Conservation (phyloP, 2,113 vertebrate genomes). For the Mionectes macconnelli region DNA sequence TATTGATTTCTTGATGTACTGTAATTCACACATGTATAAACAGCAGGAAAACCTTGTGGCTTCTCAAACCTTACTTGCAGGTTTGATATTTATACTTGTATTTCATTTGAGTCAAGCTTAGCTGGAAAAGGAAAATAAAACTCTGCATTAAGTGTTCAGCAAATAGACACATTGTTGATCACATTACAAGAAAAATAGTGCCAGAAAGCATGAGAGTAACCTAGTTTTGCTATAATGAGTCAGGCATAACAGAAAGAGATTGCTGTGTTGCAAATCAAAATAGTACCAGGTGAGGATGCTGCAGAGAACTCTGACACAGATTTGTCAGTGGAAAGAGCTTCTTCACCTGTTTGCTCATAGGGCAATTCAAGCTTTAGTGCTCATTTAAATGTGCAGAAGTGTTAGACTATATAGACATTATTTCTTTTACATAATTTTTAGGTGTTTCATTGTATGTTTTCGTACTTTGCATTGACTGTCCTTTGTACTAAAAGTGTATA, state of each 20-base stretch:
- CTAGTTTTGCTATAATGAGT: neutral
- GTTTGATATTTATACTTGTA: conserved; percentile 24
- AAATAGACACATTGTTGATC: neutral
- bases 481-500: neutral
- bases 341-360: neutral
- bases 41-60: conserved; percentile 52
- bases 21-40: conserved; percentile 69
- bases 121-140: conserved; percentile 1
- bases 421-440: neutral
- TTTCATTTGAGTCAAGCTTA: neutral
- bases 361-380: neutral
- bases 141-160: neutral
- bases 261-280: neutral
- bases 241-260: neutral
- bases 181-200: neutral
- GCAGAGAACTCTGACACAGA: neutral
- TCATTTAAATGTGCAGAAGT: neutral
- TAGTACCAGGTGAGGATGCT: neutral
- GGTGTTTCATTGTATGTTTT: neutral
- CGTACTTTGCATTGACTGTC: neutral
- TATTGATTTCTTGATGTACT: conserved; percentile 73
- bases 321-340: neutral
- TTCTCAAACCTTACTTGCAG: conserved; percentile 34
- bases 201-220: neutral
- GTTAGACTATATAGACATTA: neutral